Evolutionary conservation across 1,140 invertebrate species (phyloP).

Genomic region (Drepana arcuata): DNA sequence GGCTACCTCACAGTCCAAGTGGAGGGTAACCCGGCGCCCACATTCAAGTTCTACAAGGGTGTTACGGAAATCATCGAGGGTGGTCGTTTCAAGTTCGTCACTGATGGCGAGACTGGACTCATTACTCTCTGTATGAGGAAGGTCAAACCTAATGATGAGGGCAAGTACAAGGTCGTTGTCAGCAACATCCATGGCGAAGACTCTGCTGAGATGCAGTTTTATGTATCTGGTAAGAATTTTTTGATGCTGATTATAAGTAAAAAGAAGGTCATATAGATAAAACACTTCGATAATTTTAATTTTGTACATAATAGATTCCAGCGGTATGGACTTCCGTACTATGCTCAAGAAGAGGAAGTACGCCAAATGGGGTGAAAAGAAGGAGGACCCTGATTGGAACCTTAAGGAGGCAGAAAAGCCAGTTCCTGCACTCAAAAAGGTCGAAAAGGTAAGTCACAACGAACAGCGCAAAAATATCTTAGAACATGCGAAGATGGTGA

Average conservation of each 20-base stretch:
- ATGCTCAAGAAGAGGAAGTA: slow-evolving; percentile 98
- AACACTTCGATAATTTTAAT: too few relatives aligned
- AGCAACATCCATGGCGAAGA: slow-evolving; percentile 96
- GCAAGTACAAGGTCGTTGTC: slow-evolving; percentile 94
- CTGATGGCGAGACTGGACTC: slow-evolving; percentile 90
- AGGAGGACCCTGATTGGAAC: slow-evolving; percentile 92
- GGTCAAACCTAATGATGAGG: slow-evolving; percentile 97
- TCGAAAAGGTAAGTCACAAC: slow-evolving; percentile 84
- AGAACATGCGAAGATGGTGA: slow-evolving; percentile 31
- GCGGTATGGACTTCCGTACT: slow-evolving; percentile 98
- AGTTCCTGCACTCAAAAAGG: slow-evolving; percentile 88
- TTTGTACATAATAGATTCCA: too few relatives aligned
- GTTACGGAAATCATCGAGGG: slow-evolving; percentile 93
- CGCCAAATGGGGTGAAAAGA: slow-evolving; percentile 92
- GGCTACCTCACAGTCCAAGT: slow-evolving; percentile 91
- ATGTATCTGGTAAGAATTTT: slow-evolving; percentile 94
- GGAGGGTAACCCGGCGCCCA: slow-evolving; percentile 93
- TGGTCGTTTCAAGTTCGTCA: slow-evolving; percentile 92
- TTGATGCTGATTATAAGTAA: too few relatives aligned
- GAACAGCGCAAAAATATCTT: background rate
- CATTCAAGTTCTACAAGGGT: slow-evolving; percentile 96
- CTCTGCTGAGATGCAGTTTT: slow-evolving; percentile 94
- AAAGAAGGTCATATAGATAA: too few relatives aligned
- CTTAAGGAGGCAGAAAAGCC: slow-evolving; percentile 94
- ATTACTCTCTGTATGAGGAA: slow-evolving; percentile 96